A percentile compares a stretch with the other conserved stretches of the same genome.
Conservation (phyloP, 2,888 invertebrate genomes). For the Parnassius mnemosyne region DNA sequence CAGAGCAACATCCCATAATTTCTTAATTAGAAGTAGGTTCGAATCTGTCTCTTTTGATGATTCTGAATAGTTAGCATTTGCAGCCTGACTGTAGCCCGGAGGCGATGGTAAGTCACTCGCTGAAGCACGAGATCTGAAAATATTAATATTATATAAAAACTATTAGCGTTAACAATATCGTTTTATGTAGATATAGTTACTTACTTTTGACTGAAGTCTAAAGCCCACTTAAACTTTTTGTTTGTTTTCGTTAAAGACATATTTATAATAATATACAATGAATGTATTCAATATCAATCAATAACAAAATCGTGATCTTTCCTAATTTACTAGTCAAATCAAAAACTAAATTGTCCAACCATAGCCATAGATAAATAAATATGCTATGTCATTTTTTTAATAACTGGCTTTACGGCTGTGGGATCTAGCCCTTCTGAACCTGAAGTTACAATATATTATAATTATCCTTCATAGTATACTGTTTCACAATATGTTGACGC, state of each 20-base stretch:
- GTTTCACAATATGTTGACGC: too few relatives aligned
- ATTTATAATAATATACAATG: slow-evolving; percentile 2
- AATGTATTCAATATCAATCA: too few relatives aligned
- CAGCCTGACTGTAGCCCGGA: slow-evolving; percentile 90
- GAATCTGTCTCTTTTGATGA: slow-evolving; percentile 90
- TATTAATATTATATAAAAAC: slow-evolving; percentile 4
- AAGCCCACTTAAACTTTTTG: slow-evolving; percentile 83
- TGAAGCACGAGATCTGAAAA: slow-evolving; percentile 50
- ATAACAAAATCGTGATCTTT: too few relatives aligned
- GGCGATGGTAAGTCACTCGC: slow-evolving; percentile 85
- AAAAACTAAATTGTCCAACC: too few relatives aligned
- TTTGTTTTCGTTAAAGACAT: slow-evolving; percentile 67
- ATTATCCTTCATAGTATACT: too few relatives aligned
- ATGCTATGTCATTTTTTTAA: too few relatives aligned
- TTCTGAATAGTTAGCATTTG: slow-evolving; percentile 87
- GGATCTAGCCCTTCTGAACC: too few relatives aligned
- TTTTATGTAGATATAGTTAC: slow-evolving; percentile 29
- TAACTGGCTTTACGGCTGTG: too few relatives aligned
- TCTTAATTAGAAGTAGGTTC: slow-evolving; percentile 92
- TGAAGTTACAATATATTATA: too few relatives aligned
- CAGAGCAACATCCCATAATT: slow-evolving; percentile 97
- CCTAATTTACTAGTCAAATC: too few relatives aligned
- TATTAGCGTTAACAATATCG: slow-evolving; percentile 4
- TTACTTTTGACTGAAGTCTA: slow-evolving; percentile 83
- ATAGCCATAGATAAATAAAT: too few relatives aligned